These are phyloP conservation scores for Tarsius wallacei DNA, from an alignment of 2,797 vertebrate species.

Conservation along the genomic window DNA sequence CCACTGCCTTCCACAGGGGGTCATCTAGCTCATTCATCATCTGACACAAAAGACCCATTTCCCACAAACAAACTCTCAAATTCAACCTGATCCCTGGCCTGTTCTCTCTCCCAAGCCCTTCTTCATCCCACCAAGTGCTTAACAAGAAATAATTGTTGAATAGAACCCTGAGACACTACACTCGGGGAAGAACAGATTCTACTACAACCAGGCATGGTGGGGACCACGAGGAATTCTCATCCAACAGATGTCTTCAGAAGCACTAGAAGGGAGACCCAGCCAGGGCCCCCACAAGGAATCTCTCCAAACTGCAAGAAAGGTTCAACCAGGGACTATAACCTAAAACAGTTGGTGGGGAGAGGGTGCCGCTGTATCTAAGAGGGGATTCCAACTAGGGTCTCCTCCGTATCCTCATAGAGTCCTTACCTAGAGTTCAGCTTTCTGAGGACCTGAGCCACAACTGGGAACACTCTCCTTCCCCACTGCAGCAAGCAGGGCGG, in stretches of 20 bases:
- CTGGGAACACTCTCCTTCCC: not conserved
- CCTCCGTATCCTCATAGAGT: not conserved
- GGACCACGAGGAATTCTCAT: not conserved
- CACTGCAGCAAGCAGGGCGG: not conserved
- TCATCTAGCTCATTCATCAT: slow-evolving; percentile 1
- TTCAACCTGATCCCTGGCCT: slow-evolving; percentile 26
- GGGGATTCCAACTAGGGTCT: not conserved
- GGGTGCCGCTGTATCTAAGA: not conserved
- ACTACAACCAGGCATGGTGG: not conserved
- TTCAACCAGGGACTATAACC: not conserved
- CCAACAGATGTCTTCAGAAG: not conserved
- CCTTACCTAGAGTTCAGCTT: not conserved
- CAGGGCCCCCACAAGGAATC: not conserved
- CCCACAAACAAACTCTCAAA: slow-evolving; percentile 45
- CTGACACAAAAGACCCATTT: slow-evolving; percentile 49
- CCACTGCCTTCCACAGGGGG: not conserved
- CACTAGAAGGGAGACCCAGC: not conserved
- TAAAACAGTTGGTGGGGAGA: not conserved
- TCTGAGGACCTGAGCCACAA: not conserved
- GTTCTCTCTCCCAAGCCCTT: not conserved
- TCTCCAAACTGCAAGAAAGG: not conserved
- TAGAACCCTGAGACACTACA: not conserved
- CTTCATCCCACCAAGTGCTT: slow-evolving; percentile 5
- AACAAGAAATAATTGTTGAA: slow-evolving; percentile 56
- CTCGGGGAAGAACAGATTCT: not conserved